A percentile compares a stretch with the other conserved stretches of the same genome.
These are phyloP conservation scores for Sialia sialis DNA, from an alignment of 2,113 vertebrate genomes.

Conservation along the genomic window DNA sequence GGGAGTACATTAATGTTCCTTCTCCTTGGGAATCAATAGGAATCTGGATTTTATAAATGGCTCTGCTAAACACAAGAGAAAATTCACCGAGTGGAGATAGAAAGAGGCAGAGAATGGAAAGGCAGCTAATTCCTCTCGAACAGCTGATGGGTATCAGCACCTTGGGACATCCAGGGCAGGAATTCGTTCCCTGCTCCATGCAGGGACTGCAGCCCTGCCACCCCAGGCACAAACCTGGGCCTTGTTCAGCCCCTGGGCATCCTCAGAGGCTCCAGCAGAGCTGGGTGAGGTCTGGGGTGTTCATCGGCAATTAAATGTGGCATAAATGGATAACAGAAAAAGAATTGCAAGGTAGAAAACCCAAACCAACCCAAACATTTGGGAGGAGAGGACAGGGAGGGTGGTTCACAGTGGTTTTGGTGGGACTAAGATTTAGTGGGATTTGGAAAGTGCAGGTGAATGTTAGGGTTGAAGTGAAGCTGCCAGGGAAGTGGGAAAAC, in stretches of 20 bases:
- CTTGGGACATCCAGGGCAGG: background rate
- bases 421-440: background rate
- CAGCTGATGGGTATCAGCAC: background rate
- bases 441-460: background rate
- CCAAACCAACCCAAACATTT: rapidly evolving
- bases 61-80: constrained; percentile 15
- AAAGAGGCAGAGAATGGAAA: background rate
- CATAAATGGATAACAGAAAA: background rate
- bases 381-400: background rate
- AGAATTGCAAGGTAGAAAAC: background rate
- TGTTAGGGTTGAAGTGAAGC: background rate
- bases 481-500: background rate
- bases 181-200: background rate
- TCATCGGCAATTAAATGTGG: background rate
- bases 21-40: constrained; percentile 61
- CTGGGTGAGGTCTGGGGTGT: background rate
- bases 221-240: background rate
- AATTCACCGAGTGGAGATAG: constrained; percentile 29
- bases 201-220: background rate
- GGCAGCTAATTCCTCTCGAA: constrained; percentile 26
- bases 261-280: background rate
- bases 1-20: constrained; percentile 22
- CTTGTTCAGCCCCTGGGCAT: background rate
- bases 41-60: constrained; percentile 62
- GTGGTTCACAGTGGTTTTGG: background rate